Base-by-base conservation (phyloP, 2,888 invertebrate species). In the Aspidiotus destructor region DNA sequence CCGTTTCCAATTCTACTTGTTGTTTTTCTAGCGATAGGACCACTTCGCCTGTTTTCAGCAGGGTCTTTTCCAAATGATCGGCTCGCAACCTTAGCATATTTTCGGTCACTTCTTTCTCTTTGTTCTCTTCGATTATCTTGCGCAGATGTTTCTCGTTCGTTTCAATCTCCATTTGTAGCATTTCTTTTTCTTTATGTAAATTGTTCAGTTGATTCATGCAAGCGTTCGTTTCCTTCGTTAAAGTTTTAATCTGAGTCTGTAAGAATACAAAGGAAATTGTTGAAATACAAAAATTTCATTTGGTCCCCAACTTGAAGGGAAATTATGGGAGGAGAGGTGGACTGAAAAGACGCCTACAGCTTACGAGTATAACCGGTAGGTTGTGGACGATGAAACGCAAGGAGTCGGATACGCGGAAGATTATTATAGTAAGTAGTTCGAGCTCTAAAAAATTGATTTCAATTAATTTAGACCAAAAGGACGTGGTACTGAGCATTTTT, bases 1-100 rank as follows among this genome's bases (percentile, higher is more conserved):
- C 87, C 73, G 85, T 84, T 74, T 87, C 85, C 10, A 90, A 80
- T 74, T 86, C 84, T 63, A 88, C 77, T 42, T 85, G 82, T 74
- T 87, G 86, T 75, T 83, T 85, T 73, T 88, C 85, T 68, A 89
- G 77, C 71, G 82, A 82, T 75, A 83, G 87, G 13, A 86, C 84
- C 73, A 82, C 80, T 74, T 84, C 82, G 61, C 84, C 84, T 71
- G 87, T 83, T 68, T 82, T 83, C 1, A 81, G 79, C 61, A 86
- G 80, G 7, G 85, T 82, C 63, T 84, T 82, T 70, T 85, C 81
- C 42, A 86, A 82, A 74, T 88, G 86, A 57, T 57, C 41, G 7
- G 16, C 57, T 8, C 28, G 40, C 8, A 54, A 41, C 15, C 65
- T 41, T 16, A 41, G 16, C 8, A 62, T 16, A 15, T 68, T 68